Evolutionary conservation across 37 sponge, comb jelly and placozoan species (phyloP).

Genomic region (Aplysina aerophoba): DNA sequence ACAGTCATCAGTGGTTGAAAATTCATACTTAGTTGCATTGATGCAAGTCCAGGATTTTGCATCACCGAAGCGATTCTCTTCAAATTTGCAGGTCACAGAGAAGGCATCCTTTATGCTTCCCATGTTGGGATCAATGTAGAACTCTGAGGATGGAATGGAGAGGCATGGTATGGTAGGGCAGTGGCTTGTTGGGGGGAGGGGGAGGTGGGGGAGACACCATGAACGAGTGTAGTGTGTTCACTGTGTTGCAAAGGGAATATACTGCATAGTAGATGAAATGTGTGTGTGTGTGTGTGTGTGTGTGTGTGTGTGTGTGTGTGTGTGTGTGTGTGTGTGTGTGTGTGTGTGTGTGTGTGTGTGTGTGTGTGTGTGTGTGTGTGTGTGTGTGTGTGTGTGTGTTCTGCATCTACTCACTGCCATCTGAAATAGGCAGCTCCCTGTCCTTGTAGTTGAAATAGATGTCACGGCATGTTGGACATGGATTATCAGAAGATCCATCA

Average conservation of each 20-base stretch:
- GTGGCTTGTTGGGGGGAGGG: no score
- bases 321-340: constrained; percentile 36
- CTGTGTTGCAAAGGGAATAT: no score
- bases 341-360: constrained; percentile 40
- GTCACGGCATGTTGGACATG: constrained; percentile 27
- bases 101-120: constrained; percentile 3
- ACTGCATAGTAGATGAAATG: no score
- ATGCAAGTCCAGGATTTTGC: neutral
- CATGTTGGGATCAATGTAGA: constrained; percentile 28
- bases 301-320: constrained; percentile 41
- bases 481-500: constrained; percentile 19
- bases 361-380: constrained; percentile 38
- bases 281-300: no score
- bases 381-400: no score
- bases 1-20: no score
- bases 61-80: neutral
- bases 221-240: neutral
- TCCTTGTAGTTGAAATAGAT: neutral
- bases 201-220: neutral
- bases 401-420: no score
- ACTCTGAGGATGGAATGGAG: neutral
- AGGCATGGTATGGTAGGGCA: no score
- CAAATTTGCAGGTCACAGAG: neutral
- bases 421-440: no score
- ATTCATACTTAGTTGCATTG: neutral